Evolutionary conservation across 2,888 invertebrate genomes (phyloP), one percentile per base, ranked within the genome.

Genomic region (Pterostichus madidus): DNA sequence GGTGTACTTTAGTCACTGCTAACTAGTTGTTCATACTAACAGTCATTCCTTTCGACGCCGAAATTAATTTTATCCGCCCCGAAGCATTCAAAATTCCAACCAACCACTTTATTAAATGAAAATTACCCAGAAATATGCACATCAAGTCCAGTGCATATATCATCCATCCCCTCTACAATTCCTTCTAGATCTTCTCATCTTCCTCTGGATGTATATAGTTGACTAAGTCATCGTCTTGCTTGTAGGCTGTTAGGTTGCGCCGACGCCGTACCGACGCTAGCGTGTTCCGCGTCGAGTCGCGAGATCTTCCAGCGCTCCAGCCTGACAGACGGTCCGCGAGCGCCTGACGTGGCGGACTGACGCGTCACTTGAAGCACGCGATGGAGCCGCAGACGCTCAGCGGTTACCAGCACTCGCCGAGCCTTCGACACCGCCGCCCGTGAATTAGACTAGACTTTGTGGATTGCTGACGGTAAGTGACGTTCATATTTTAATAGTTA

Each of bases 381-480:
- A 59, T 59, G 59, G 59, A 24, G 59, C 59, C 59, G 59, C 59
- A 59, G 59, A 15, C 59, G 59, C 59, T 10, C 59, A 24, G 24
- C 59, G 59, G 13, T n/a, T n/a, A 13, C 52, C 52, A 15, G 52
- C n/a, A 52, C 52, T 2, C 52, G 52, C n/a, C 39, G 52, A 13
- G 5, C 10, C 52, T n/a, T 52, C 52, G n/a, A 2, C 52, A 52
- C n/a, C n/a, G 52, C n/a, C 39, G n/a, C 52, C 52, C 52, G 15
- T 53, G 53, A 53, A 17, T 15, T 8, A 13, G 53, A 53, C 15
- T 2, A 53, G 53, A 53, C 15, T 7, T 53, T 8, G 13, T 11
- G 53, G 53, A 59, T 17, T 24, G 5, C 59, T 24, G 24, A 59
- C 11, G 59, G 59, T 59, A 31, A 59, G 59, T 59, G 10, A 11